phyloP scores from a whole-genome alignment of 2,888 invertebrate species.

The Leptura quadrifasciata region DNA sequence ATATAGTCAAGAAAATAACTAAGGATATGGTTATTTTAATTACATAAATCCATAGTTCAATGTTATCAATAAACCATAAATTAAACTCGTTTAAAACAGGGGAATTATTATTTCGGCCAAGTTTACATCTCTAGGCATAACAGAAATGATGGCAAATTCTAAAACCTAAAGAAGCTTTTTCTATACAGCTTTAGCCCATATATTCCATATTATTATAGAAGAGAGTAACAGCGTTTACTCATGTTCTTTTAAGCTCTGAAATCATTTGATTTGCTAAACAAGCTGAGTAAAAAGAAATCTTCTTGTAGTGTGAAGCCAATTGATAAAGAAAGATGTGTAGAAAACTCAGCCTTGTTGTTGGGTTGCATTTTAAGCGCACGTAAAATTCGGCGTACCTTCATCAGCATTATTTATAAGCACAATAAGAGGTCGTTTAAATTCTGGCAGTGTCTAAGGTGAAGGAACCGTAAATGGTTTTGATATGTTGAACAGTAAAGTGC shows the following conservation, averaged over 20 bases:
- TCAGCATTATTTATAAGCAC: slow-evolving; percentile 62
- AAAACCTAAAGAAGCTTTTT: no score
- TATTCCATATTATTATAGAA: no score
- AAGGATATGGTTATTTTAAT: no score
- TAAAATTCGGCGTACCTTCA: slow-evolving; percentile 61
- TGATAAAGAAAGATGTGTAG: slow-evolving; percentile 16
- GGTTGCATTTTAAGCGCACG: slow-evolving; percentile 55
- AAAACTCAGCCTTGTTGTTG: slow-evolving; percentile 14
- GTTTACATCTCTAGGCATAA: background rate
- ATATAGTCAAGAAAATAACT: no score
- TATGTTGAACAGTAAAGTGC: slow-evolving; percentile 66
- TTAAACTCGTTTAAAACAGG: background rate
- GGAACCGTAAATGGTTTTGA: slow-evolving; percentile 67
- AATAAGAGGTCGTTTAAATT: slow-evolving; percentile 65
- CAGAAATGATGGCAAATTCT: no score
- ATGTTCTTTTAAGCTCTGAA: background rate
- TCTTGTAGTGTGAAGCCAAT: background rate
- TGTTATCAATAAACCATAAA: background rate
- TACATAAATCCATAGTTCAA: no score
- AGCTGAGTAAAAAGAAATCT: background rate
- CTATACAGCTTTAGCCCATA: no score
- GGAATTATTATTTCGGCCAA: background rate
- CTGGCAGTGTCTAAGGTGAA: slow-evolving; percentile 66
- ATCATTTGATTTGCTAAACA: background rate
- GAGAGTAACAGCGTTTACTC: background rate